A percentile compares a stretch with the other conserved stretches of the same genome.
phyloP scores from a whole-genome alignment of 2,113 vertebrate species.

The Craseonycteris thonglongyai region DNA sequence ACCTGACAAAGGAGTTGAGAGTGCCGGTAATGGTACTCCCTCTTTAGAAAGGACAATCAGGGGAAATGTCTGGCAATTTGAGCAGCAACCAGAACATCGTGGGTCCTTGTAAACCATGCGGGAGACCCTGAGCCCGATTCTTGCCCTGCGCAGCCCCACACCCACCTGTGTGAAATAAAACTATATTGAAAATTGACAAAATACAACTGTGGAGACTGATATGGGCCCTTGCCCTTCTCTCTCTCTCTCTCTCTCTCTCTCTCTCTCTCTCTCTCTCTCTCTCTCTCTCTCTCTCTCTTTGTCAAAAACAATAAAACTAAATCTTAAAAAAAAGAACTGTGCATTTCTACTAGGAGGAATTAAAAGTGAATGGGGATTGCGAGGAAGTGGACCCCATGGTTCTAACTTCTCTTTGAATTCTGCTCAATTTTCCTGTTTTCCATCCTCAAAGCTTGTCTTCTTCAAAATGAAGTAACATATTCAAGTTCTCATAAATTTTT shows the following conservation, averaged over 20 bases:
- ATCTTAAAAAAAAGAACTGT: background rate
- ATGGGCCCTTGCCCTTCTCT: no score
- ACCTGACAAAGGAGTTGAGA: background rate
- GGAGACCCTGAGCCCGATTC: no score
- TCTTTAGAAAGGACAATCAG: background rate
- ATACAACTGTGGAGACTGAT: no score
- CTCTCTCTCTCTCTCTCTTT: no score
- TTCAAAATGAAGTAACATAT: background rate
- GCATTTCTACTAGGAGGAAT: background rate
- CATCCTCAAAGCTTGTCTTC: background rate
- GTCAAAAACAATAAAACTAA: no score
- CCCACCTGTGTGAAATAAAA: no score
- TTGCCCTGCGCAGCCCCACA: no score
- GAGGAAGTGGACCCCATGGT: no score
- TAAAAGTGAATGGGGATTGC: background rate
- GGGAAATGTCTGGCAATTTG: background rate
- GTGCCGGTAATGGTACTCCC: background rate
- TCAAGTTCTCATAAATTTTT: background rate
- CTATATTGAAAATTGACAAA: no score
- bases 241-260: no score
- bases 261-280: no score
- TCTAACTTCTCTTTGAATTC: background rate
- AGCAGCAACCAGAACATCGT: background rate
- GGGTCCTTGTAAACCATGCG: no score
- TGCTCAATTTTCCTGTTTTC: background rate